Evolutionary conservation across 53 echinoderm and acorn worm genomes (phyloP).

Genomic region (Stichopus horrens): DNA sequence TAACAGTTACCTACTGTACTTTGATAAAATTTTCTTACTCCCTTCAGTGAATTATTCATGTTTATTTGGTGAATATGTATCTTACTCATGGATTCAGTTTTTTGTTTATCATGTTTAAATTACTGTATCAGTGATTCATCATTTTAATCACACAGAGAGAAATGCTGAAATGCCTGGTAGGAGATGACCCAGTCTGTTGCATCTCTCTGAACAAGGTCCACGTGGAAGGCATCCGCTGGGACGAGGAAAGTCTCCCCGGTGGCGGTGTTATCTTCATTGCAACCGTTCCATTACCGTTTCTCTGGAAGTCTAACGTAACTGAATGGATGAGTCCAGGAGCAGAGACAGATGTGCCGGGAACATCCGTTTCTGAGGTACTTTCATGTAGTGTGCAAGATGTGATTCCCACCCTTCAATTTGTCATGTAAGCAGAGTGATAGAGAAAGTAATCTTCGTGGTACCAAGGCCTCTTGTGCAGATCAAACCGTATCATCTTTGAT

Average conservation of each 20-base stretch:
- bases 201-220: background rate
- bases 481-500: no score
- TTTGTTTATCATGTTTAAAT: no score
- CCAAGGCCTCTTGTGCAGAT: no score
- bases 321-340: background rate
- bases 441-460: no score
- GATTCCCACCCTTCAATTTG: no score
- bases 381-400: background rate
- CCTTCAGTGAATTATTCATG: no score
- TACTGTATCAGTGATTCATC: no score
- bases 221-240: background rate
- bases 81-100: no score
- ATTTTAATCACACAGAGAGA: conserved; percentile 35
- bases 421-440: no score
- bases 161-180: conserved; percentile 46
- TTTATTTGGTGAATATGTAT: no score
- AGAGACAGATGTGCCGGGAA: background rate
- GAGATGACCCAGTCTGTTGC: conserved; percentile 24
- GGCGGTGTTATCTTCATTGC: background rate
- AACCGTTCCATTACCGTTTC: background rate
- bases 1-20: no score
- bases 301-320: conserved; percentile 4
- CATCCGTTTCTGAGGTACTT: conserved; percentile 37
- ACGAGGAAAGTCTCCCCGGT: background rate
- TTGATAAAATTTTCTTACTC: no score